Evolutionary conservation across 2,888 invertebrate species (phyloP).

Genomic region (Empis livida): DNA sequence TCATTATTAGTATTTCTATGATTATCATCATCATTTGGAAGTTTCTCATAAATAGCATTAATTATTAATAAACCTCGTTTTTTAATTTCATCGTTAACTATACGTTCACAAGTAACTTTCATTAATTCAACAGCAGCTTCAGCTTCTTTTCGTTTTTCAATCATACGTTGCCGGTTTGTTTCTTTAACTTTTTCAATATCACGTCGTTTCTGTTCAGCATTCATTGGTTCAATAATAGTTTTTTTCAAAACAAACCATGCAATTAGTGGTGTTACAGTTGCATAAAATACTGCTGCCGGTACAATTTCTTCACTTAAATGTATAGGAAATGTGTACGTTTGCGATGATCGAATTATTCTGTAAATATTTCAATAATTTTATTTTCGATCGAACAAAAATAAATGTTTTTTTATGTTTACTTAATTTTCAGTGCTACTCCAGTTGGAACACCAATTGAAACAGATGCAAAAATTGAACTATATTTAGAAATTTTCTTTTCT

Average conservation of each 20-base stretch:
- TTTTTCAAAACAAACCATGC: conserved; percentile 72
- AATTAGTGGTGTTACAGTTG: conserved; percentile 74
- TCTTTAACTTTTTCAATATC: conserved; percentile 74
- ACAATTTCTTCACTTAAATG: conserved; percentile 81
- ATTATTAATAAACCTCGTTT: conserved; percentile 76
- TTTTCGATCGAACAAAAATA: background rate
- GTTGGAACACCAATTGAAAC: conserved; percentile 74
- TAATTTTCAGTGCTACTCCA: conserved; percentile 79
- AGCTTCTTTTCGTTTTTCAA: conserved; percentile 72
- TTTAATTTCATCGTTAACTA: conserved; percentile 64
- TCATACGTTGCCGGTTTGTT: conserved; percentile 56
- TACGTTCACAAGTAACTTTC: conserved; percentile 78
- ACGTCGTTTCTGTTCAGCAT: conserved; percentile 60
- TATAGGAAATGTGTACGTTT: conserved; percentile 79
- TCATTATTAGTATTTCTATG: conserved; percentile 25
- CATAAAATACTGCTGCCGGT: conserved; percentile 86
- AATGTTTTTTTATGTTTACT: conserved; percentile 40
- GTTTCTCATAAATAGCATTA: conserved; percentile 68
- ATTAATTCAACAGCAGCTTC: conserved; percentile 78
- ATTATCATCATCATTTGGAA: conserved; percentile 31
- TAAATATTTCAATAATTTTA: conserved; percentile 13
- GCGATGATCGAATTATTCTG: conserved; percentile 75
- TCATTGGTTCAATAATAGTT: conserved; percentile 72
- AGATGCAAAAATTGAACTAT: conserved; percentile 74
- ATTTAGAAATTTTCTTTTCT: conserved; percentile 84